Evolutionary conservation across 2,113 vertebrate species (phyloP), one percentile per base, ranked within the genome.

Genomic region (Mixornis gularis): DNA sequence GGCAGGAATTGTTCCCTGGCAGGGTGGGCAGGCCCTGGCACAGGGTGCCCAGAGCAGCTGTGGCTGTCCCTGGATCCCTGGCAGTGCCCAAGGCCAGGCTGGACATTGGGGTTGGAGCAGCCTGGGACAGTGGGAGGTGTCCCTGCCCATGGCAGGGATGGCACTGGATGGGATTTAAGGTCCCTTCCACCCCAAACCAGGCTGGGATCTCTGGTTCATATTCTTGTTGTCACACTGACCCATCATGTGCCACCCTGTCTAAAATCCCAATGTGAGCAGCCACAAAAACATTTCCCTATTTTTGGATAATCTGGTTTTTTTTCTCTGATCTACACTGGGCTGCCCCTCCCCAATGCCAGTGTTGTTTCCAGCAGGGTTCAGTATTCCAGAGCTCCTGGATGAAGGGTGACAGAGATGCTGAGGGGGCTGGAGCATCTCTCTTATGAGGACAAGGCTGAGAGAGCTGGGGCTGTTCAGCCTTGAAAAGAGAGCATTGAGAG

Each of bases 161-260:
- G 49, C 0, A 16, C 3, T 1, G 1, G 34, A 13, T 58, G 30
- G 2, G 3, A 2, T 85, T 58, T 65, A 10, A 49, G 41, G 12
- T 43, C 36, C 25, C 6, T 49, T 36, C 6, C 10, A 27, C 4
- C 26, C 9, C 46, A 77, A 60, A 60, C 27, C 27, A 44, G 1
- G 5, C 62, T 36, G n/a, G 12, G 38, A 60, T 24, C 29, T 17
- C 41, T 40, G 63, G 4, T 26, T 84, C 80, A 58, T 40, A 29
- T 44, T 71, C 43, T 77, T 13, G 4, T 2, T 14, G 17, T 48
- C 30, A 14, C 1, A 4, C 5, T 18, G 20, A 38, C 17, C 63
- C 12, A 48, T 11, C 14, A 53, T 52, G 36, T 29, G 48, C 9
- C 56, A 29, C 38, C 3, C 20, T 36, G 9, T 30, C 52, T 36